Base-by-base conservation (phyloP, 2,888 invertebrate species). In the Fabriciana adippe region DNA sequence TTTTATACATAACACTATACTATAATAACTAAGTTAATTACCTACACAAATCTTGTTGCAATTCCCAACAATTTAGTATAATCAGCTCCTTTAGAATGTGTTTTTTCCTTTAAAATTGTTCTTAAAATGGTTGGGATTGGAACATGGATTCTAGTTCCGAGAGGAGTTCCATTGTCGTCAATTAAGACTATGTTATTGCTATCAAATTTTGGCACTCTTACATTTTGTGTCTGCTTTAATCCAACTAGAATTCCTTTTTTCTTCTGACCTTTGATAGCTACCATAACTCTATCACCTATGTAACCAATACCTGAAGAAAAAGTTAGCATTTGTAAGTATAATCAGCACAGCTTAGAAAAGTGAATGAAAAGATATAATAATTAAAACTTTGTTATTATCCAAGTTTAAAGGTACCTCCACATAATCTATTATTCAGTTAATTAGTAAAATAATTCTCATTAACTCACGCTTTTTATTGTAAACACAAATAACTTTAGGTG, bases 161-260 rank as follows among this genome's bases (percentile, higher is more conserved):
- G 88, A 0, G 99, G 99, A 15, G 97, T 96, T 18, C 99, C 99
- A 80, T 94, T 97, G 79, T 99, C 98, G 81, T 99, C 99, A 54
- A 99, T 96, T 0, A 99, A 92, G 1, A 99, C 99, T 65, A 99
- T 90, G 89, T 99, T 99, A 84, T 99, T 99, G 79, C 96, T 97
- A 85, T 99, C 99, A 85, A 97, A 98, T 83, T 96, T 96, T 0
- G 99, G 99, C 50, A 97, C 94, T 85, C 96, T 96, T 0, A 95
- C 87, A 66, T 94, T 94, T 84, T 98, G 98, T 64, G 94, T 95
- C 81, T 97, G 96, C 81, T 96, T 97, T 60, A 97, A 90, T 0
- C 99, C 99, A 3, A 90, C 90, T 0, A 90, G 93, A 72, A 98
- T 97, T 6, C 96, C 99, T 83, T 97, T 97, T 82, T 97, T 98